Evolutionary conservation across 2,113 vertebrate genomes (phyloP).

Genomic region (Gasterosteus nipponicus): DNA sequence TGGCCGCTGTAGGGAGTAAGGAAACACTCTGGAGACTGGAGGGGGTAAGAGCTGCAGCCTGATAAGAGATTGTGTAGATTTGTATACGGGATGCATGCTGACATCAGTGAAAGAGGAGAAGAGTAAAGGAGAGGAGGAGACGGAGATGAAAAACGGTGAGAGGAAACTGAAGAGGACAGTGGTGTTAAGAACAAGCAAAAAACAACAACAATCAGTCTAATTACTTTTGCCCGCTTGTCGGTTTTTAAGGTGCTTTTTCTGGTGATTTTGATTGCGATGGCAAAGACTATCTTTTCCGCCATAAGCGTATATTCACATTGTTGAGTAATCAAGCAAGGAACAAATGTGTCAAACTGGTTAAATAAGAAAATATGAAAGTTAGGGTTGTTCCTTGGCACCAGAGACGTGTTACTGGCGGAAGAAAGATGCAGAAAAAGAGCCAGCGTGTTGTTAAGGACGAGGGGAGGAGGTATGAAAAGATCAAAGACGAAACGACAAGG

Average conservation of each 20-base stretch:
- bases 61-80: slow-evolving; percentile 40
- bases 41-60: slow-evolving; percentile 40
- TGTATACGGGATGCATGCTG: slow-evolving; percentile 15
- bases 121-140: slow-evolving; percentile 5
- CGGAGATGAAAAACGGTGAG: slow-evolving; percentile 1
- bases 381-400: slow-evolving; percentile 5
- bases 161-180: slow-evolving; percentile 6
- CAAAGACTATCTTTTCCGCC: background rate
- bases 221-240: background rate
- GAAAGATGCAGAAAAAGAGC: slow-evolving; percentile 3
- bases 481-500: slow-evolving; percentile 50
- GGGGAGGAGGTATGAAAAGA: slow-evolving; percentile 24
- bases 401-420: background rate
- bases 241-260: background rate
- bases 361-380: background rate
- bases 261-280: background rate
- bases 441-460: slow-evolving; percentile 18
- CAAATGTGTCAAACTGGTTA: background rate
- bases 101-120: slow-evolving; percentile 15
- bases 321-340: background rate
- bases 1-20: slow-evolving; percentile 4
- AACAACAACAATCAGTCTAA: background rate
- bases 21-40: slow-evolving; percentile 23
- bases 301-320: background rate
- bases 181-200: slow-evolving; percentile 13